Conservation (phyloP, 2,797 vertebrate genomes). For the Peromyscus attwateri region DNA sequence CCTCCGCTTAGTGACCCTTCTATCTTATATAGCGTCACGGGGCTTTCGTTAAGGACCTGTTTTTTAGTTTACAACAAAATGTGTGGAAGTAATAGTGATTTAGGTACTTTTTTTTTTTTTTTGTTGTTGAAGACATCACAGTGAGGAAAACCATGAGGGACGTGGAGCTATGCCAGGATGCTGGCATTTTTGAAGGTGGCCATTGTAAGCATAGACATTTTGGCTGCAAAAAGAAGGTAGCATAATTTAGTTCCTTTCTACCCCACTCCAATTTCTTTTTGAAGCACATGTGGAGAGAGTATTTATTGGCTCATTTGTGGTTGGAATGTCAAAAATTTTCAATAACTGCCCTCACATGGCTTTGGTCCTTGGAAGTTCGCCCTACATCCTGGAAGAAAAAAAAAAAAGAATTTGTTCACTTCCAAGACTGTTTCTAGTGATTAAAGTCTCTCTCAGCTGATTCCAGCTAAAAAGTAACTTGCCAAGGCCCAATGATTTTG, state of each 20-base stretch:
- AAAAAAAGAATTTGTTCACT: constrained; percentile 78
- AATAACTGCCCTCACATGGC: constrained; percentile 91
- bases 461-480: constrained; percentile 88
- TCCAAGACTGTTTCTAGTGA: constrained; percentile 89
- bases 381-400: constrained; percentile 84
- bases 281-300: constrained; percentile 94
- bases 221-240: constrained; percentile 91
- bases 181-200: constrained; percentile 90
- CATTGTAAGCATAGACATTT: constrained; percentile 91
- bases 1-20: constrained; percentile 83
- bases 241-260: constrained; percentile 91
- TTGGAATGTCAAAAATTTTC: constrained; percentile 96
- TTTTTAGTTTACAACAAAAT: constrained; percentile 90
- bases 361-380: constrained; percentile 89
- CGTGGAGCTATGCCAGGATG: constrained; percentile 87
- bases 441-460: constrained; percentile 91
- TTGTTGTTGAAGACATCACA: constrained; percentile 87
- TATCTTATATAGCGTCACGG: constrained; percentile 85
- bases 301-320: constrained; percentile 96
- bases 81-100: constrained; percentile 90
- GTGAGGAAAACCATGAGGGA: constrained; percentile 88
- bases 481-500: constrained; percentile 88
- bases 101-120: constrained; percentile 85
- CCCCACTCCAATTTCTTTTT: constrained; percentile 91
- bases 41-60: constrained; percentile 87